phyloP scores from a whole-genome alignment of 2,888 invertebrate genomes.

The Therioaphis trifolii region DNA sequence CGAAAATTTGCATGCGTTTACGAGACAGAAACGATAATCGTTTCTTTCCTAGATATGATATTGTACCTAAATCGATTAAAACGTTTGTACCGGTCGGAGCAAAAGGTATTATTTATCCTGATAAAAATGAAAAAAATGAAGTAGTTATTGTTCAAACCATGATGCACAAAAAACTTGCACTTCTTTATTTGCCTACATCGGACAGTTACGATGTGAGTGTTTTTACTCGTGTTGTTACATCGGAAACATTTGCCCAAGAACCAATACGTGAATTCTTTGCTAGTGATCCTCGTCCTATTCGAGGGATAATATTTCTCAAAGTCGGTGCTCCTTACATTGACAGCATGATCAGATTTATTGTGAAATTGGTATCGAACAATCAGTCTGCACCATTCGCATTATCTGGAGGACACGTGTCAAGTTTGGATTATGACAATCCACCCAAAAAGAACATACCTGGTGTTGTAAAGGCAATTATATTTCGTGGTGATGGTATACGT shows the following conservation, averaged over 20 bases:
- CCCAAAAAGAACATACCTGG: conserved; percentile 27
- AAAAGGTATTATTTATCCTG: conserved; percentile 43
- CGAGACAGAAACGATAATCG: not conserved
- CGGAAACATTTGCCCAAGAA: not conserved
- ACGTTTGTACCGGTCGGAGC: conserved; percentile 26
- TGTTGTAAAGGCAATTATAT: conserved; percentile 24
- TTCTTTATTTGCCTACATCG: conserved; percentile 34
- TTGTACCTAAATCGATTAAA: conserved; percentile 30
- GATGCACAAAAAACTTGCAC: conserved; percentile 19
- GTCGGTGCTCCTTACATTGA: not conserved
- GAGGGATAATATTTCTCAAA: conserved; percentile 36
- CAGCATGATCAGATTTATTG: not conserved
- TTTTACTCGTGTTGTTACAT: not conserved
- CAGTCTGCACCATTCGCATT: conserved; percentile 33
- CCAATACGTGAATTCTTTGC: not conserved
- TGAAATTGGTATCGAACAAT: not conserved
- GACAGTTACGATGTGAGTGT: conserved; percentile 22
- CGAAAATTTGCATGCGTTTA: conserved; percentile 36
- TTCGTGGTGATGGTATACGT: conserved; percentile 42
- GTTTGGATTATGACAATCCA: conserved; percentile 26
- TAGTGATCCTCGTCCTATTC: conserved; percentile 16
- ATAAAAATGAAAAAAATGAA: conserved; percentile 13
- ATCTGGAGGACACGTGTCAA: conserved; percentile 43
- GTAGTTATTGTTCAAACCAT: not conserved
- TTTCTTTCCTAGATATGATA: conserved; percentile 5